phyloP scores from a whole-genome alignment of 2,888 invertebrate species.

The Tenthredo notha region DNA sequence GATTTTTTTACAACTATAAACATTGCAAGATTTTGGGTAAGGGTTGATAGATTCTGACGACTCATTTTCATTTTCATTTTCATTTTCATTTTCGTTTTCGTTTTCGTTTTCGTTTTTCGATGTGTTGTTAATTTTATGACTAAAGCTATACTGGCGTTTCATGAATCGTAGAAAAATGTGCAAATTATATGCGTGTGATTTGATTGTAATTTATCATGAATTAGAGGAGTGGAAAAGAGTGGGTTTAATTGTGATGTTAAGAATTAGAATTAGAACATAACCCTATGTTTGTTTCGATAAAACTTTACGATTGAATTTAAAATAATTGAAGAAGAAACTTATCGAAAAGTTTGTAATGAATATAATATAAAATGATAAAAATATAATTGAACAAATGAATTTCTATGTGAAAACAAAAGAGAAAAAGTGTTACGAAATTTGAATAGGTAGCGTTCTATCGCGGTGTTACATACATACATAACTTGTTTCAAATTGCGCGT shows the following conservation, averaged over 20 bases:
- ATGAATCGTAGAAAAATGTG: neutral
- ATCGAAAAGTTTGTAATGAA: neutral
- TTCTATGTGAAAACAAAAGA: neutral
- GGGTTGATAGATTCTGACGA: neutral
- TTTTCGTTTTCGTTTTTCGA: neutral
- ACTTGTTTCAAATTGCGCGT: neutral
- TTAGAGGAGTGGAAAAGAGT: too few relatives aligned
- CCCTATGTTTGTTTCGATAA: neutral
- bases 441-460: neutral
- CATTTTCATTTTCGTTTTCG: too few relatives aligned
- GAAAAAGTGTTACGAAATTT: neutral
- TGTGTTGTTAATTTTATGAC: neutral
- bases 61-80: neutral
- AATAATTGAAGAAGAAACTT: neutral
- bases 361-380: too few relatives aligned
- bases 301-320: neutral
- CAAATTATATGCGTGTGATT: neutral
- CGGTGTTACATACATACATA: neutral
- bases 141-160: neutral
- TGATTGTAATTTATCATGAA: neutral
- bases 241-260: neutral
- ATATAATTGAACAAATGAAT: neutral
- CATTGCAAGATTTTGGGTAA: neutral
- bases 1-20: neutral
- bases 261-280: slow-evolving; percentile 11